phyloP scores from a whole-genome alignment of 2,888 invertebrate genomes.

The Hyalella azteca region DNA sequence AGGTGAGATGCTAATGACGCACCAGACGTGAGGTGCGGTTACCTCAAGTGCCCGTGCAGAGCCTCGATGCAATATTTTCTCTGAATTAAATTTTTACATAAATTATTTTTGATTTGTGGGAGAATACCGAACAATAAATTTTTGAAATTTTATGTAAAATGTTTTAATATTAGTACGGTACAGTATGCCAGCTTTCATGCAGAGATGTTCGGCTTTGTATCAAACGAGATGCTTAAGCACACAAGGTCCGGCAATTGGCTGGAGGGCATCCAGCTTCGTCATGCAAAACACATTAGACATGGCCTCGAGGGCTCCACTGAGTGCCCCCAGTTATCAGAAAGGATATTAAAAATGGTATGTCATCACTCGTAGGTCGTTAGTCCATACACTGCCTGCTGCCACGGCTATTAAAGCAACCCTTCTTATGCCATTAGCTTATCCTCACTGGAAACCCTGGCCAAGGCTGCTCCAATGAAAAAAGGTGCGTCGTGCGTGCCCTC shows the following conservation, averaged over 20 bases:
- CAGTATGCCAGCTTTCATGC: no score
- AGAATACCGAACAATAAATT: no score
- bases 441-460: constrained; percentile 18
- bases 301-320: background rate
- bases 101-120: background rate
- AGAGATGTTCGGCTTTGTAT: no score
- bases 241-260: no score
- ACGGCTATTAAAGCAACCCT: constrained; percentile 32
- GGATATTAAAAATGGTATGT: constrained; percentile 35
- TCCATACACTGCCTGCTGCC: constrained; percentile 21
- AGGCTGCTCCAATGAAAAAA: background rate
- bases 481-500: background rate
- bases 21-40: constrained; percentile 3
- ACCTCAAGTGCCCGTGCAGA: background rate
- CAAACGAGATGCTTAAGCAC: no score
- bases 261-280: no score
- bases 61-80: background rate
- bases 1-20: constrained; percentile 17
- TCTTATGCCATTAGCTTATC: constrained; percentile 37
- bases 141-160: no score
- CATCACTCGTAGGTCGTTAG: constrained; percentile 34
- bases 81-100: background rate
- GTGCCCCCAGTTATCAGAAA: constrained; percentile 19
- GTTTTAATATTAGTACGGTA: no score
- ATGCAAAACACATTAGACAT: constrained; percentile 1